Evolutionary conservation across 64 coral and sea anemone genomes (phyloP).

Genomic region (Catalaphyllia jardinei): DNA sequence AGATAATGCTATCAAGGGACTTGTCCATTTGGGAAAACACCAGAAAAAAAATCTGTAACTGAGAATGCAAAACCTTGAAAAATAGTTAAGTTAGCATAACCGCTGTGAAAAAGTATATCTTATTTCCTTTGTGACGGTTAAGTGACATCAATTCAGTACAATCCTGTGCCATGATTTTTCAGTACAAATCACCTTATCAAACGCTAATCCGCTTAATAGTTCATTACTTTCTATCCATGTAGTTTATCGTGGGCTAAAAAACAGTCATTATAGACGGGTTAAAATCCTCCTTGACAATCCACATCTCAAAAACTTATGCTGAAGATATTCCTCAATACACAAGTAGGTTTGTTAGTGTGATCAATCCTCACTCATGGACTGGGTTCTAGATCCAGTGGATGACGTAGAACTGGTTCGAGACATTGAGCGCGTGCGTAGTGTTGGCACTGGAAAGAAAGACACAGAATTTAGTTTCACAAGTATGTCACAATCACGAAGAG

Average conservation of each 20-base stretch:
- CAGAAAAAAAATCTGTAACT: neutral
- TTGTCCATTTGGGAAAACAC: neutral
- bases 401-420: conserved; percentile 78
- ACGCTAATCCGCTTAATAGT: neutral
- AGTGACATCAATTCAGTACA: neutral
- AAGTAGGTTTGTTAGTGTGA: neutral
- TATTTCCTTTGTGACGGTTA: neutral
- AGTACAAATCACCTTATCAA: conserved; percentile 20
- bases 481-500: no score
- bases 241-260: conserved; percentile 14
- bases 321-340: conserved; percentile 15
- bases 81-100: neutral
- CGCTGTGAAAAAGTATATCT: neutral
- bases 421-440: conserved; percentile 97
- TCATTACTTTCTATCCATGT: conserved; percentile 20
- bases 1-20: neutral
- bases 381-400: conserved; percentile 63
- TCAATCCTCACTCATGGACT: conserved; percentile 91
- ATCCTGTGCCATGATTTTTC: neutral
- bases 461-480: neutral
- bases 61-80: conserved; percentile 15
- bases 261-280: neutral
- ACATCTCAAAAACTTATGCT: conserved; percentile 28
- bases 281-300: neutral
- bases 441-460: conserved; percentile 83